Conservation (phyloP, 2,797 vertebrate species). For the Propithecus deckenii region DNA sequence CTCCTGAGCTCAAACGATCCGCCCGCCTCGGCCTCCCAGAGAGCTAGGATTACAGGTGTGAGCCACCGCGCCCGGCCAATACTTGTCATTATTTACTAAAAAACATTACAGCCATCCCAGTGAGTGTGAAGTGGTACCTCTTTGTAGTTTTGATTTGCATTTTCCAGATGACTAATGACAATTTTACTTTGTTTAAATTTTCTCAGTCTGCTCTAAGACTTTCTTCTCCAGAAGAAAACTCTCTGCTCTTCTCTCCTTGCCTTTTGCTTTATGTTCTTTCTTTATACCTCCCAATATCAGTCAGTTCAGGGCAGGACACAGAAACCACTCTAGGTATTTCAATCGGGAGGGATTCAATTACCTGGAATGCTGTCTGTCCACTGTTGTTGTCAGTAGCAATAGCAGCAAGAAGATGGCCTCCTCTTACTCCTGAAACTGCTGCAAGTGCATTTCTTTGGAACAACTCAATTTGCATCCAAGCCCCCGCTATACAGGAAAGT, state of each 20-base stretch:
- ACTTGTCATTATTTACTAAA: neutral
- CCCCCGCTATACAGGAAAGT: neutral
- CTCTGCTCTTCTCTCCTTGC: neutral
- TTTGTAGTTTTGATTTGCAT: neutral
- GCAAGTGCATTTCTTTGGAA: neutral
- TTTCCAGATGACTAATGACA: neutral
- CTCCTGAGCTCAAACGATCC: too few relatives aligned
- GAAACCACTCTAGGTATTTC: neutral
- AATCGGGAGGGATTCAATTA: neutral
- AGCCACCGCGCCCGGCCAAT: neutral
- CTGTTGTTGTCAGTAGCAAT: neutral
- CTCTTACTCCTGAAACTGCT: neutral
- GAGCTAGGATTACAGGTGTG: too few relatives aligned
- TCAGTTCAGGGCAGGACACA: neutral
- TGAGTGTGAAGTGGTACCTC: neutral
- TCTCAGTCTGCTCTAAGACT: neutral
- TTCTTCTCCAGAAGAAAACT: neutral
- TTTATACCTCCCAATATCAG: neutral
- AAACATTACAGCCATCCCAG: neutral
- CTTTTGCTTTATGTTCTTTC: conserved; percentile 10
- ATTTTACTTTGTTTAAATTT: neutral
- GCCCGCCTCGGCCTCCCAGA: too few relatives aligned
- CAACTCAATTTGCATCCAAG: neutral
- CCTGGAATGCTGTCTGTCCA: neutral
- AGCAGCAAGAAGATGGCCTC: neutral